Percentiles rank a stretch among this genome's conserved stretches.
These are phyloP conservation scores for Drosophila mayri DNA, from an alignment of 1,140 invertebrate genomes.

Conservation along the genomic window DNA sequence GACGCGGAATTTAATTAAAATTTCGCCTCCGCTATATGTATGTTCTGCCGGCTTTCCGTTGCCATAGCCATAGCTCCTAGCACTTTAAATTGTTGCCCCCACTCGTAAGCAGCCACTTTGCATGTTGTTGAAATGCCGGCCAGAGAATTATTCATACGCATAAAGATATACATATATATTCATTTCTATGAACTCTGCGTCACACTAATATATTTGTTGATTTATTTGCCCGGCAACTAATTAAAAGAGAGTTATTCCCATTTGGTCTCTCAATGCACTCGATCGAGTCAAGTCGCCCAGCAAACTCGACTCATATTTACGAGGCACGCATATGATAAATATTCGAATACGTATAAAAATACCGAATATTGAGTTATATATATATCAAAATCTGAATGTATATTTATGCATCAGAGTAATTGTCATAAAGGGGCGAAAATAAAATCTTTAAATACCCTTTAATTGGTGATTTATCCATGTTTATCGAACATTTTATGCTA, in stretches of 20 bases:
- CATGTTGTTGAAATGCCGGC: slow-evolving; percentile 56
- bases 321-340: slow-evolving; percentile 50
- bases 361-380: slow-evolving; percentile 1
- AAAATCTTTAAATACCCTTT: slow-evolving; percentile 20
- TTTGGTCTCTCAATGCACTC: slow-evolving; percentile 60
- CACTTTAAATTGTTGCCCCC: slow-evolving; percentile 58
- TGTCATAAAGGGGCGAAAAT: slow-evolving; percentile 14
- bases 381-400: slow-evolving; percentile 30
- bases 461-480: not conserved
- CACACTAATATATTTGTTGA: slow-evolving; percentile 64
- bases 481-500: not conserved
- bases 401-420: slow-evolving; percentile 14
- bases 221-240: slow-evolving; percentile 74
- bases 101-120: slow-evolving; percentile 54
- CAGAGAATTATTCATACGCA: slow-evolving; percentile 35
- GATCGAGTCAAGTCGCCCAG: slow-evolving; percentile 41
- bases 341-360: slow-evolving; percentile 8
- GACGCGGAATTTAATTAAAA: slow-evolving; percentile 60
- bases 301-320: slow-evolving; percentile 44
- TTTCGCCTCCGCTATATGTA: slow-evolving; percentile 4
- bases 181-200: slow-evolving; percentile 13
- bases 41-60: slow-evolving; percentile 8
- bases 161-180: slow-evolving; percentile 16
- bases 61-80: not conserved
- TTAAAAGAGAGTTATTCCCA: slow-evolving; percentile 73